Base-by-base conservation (phyloP, 2,797 vertebrate species). In the Manis pentadactyla region DNA sequence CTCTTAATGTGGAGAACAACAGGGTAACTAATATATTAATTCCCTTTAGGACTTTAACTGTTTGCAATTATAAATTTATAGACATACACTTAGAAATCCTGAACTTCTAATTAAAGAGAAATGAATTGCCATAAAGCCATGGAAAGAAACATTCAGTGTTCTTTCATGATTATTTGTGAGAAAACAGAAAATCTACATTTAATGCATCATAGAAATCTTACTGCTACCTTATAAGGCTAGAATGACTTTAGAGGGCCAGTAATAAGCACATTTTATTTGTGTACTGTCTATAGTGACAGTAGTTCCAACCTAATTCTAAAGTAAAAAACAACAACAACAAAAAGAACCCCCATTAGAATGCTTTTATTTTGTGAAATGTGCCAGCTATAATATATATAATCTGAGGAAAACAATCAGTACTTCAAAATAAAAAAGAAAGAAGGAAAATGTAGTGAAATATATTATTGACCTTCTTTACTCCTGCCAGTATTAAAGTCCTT, bases 141-240 rank as follows among this genome's bases (percentile, higher is more conserved):
- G 2, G 13, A 55, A 6, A 2, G 39, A 49, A 83, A 42, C 2
- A 8, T 0, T 68, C 11, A 13, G 1, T 61, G 37, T 13, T 55
- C 25, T 27, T 37, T 64, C 39, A 53, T 34, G 17, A 83, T 77
- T 75, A 21, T 46, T 37, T 79, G 21, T 73, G 0, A 11, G 37
- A 75, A 89, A 83, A 46, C 25, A 31, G 17, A 17, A 84, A 46
- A 34, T 23, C 27, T 49, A 66, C 12, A 14, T 5, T 17, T 14
- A 42, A 39, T 51, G 23, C 5, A 29, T n/a, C 11, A 71, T 7
- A n/a, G 21, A 9, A 59, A 46, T 42, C n/a, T 49, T 17, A 34
- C 18, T 27, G 2, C 7, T 17, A 37, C 25, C 17, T 17, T 39
- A 4, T 15, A 68, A 25, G 2, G 2, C 7, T 31, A 0, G 5